Base-by-base conservation (phyloP, 53 echinoderm and acorn worm species). In the Crossaster papposus region DNA sequence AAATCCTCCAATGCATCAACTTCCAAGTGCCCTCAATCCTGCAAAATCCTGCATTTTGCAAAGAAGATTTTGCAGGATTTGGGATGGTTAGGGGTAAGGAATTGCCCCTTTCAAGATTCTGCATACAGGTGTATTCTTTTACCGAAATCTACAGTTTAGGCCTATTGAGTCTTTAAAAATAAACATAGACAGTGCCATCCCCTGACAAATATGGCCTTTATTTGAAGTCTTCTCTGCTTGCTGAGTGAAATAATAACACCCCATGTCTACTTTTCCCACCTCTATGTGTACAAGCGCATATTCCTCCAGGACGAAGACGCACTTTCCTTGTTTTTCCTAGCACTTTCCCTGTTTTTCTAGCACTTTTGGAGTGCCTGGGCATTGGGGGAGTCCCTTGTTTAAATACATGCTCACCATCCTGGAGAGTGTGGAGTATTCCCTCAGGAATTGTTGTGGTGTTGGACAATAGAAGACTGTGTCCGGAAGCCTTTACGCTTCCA, bases 291-390 rank as follows among this genome's bases (percentile, higher is more conserved):
- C 74, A 35, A 73, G 13, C 4, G 74, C 74, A 35, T 15, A 78
- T 50, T 78, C 78, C 78, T 51, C 9, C 26, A 78, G 78, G 78
- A 78, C 11, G 78, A 78, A 78, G 51, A 51, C 14, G 77, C 77
- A 77, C 77, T 77, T 37, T 77, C 50, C 23, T 44, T 79, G 79
- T 52, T 79, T 51, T 79, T 79, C 50, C n/a, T n/a, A 44, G 78
- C 78, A 78, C 78, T 78, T 51, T 78, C 52, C 24, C 51, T 79
- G 79, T 54, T 79, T 54, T 79, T 79, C 51, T 18, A 79, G 79
- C 79, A 53, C 51, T 79, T n/a, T 20, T 51, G 32, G 20, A 78
- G 78, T 78, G 78, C 38, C 51, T 78, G 38, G 23, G 38, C 32
- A 44, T 22, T 50, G 78, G 38, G n/a, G 51, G 38, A 37, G 38